These are phyloP conservation scores for Atherix ibis DNA, from an alignment of 2,888 invertebrate genomes.

Conservation along the genomic window DNA sequence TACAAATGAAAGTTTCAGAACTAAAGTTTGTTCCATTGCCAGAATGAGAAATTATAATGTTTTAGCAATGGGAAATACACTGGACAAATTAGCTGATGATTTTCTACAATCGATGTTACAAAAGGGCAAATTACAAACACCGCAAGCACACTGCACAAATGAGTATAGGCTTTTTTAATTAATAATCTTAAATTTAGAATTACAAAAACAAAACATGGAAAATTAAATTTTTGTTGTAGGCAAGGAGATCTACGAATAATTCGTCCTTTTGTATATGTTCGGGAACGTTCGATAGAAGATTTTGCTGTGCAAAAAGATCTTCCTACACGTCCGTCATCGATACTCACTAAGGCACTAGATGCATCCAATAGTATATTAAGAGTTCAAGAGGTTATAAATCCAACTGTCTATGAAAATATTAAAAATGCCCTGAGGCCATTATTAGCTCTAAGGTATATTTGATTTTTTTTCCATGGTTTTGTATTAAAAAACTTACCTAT, in stretches of 20 bases:
- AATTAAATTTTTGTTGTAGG: slow-evolving; percentile 23
- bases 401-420: slow-evolving; percentile 14
- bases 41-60: slow-evolving; percentile 68
- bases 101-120: slow-evolving; percentile 70
- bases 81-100: slow-evolving; percentile 70
- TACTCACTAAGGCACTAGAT: slow-evolving; percentile 10
- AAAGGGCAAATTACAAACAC: slow-evolving; percentile 58
- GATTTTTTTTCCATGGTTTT: background rate
- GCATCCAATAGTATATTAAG: slow-evolving; percentile 13
- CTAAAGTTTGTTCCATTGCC: slow-evolving; percentile 56
- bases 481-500: background rate
- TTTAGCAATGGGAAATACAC: slow-evolving; percentile 70
- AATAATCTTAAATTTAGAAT: background rate
- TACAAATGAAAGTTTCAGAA: slow-evolving; percentile 32
- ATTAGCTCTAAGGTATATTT: slow-evolving; percentile 11
- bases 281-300: slow-evolving; percentile 40
- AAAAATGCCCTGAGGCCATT: slow-evolving; percentile 14
- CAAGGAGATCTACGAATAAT: slow-evolving; percentile 69
- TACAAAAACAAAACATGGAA: background rate
- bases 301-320: slow-evolving; percentile 13
- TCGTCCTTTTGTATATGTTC: slow-evolving; percentile 73
- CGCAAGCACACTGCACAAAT: slow-evolving; percentile 67
- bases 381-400: slow-evolving; percentile 14
- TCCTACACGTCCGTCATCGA: slow-evolving; percentile 13
- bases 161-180: slow-evolving; percentile 32